Conservation (phyloP, 1,140 invertebrate species). For the Calephelis nemesis region DNA sequence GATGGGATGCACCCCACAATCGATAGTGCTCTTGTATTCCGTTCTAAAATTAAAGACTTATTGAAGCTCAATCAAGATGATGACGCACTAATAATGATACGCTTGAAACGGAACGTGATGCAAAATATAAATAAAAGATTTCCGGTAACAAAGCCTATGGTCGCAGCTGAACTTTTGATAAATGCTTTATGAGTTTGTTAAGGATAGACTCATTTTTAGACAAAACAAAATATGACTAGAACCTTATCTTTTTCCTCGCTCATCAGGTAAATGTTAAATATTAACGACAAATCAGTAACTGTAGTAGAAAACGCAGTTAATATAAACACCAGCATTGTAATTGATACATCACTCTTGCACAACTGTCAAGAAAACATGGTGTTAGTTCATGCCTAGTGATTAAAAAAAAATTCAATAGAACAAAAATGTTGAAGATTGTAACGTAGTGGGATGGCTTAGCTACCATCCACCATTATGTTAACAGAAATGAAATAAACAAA, state of each 20-base stretch:
- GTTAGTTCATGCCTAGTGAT: neutral
- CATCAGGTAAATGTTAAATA: neutral
- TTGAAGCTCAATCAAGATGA: constrained; percentile 1
- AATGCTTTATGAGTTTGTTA: constrained; percentile 17
- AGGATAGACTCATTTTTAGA: neutral
- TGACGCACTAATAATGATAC: constrained; percentile 21
- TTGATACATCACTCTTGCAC: too few species aligned
- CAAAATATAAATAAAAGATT: constrained; percentile 21
- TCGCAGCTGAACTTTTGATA: constrained; percentile 23
- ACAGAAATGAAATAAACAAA: too few species aligned
- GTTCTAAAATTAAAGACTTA: neutral
- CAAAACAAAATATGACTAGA: neutral
- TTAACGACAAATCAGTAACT: too few species aligned
- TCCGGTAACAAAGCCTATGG: neutral
- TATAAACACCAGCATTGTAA: too few species aligned
- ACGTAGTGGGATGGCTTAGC: too few species aligned
- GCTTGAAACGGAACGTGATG: constrained; percentile 25
- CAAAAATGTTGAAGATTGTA: neutral
- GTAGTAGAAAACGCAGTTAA: too few species aligned
- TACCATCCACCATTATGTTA: too few species aligned
- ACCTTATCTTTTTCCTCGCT: neutral
- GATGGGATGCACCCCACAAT: too few species aligned
- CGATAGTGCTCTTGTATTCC: constrained; percentile 23
- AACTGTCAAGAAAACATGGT: too few species aligned
- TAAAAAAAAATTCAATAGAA: neutral